A percentile compares a stretch with the other conserved stretches of the same genome.
phyloP scores from a whole-genome alignment of 2,888 invertebrate genomes.

The Ochropacha duplaris region DNA sequence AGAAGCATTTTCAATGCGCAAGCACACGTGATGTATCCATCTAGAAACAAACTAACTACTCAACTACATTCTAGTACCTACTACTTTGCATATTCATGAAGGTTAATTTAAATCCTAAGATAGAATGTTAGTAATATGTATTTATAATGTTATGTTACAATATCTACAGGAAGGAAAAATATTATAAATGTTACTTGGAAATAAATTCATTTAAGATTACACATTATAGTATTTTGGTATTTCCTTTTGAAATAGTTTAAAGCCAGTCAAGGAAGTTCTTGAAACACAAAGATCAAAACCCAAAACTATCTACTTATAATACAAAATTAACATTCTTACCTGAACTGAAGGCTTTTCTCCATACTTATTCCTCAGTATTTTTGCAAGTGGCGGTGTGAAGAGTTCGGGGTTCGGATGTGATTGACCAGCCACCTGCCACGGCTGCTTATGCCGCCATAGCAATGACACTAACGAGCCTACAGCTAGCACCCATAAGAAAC shows the following conservation, averaged over 20 bases:
- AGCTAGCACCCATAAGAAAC: constrained; percentile 67
- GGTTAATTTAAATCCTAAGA: too few species aligned
- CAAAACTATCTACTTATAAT: neutral
- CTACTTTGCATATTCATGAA: neutral
- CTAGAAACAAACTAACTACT: constrained; percentile 54
- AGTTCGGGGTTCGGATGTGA: constrained; percentile 65
- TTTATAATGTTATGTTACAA: neutral
- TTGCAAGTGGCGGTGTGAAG: constrained; percentile 69
- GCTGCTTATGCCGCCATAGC: constrained; percentile 61
- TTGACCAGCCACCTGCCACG: constrained; percentile 59
- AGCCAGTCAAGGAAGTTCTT: neutral
- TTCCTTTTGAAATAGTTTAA: too few species aligned
- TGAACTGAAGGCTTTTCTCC: constrained; percentile 46
- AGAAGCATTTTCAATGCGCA: constrained; percentile 16
- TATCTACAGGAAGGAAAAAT: neutral
- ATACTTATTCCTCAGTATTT: constrained; percentile 36
- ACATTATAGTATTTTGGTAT: too few species aligned
- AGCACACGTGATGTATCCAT: constrained; percentile 37
- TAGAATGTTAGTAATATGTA: too few species aligned
- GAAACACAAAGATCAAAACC: neutral
- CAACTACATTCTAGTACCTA: constrained; percentile 12
- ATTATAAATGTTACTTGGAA: neutral
- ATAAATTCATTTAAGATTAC: too few species aligned
- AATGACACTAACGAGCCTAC: constrained; percentile 61
- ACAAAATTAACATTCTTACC: constrained; percentile 35